Conservation (phyloP, 2,113 vertebrate genomes). For the Ivindomyrus marchei region DNA sequence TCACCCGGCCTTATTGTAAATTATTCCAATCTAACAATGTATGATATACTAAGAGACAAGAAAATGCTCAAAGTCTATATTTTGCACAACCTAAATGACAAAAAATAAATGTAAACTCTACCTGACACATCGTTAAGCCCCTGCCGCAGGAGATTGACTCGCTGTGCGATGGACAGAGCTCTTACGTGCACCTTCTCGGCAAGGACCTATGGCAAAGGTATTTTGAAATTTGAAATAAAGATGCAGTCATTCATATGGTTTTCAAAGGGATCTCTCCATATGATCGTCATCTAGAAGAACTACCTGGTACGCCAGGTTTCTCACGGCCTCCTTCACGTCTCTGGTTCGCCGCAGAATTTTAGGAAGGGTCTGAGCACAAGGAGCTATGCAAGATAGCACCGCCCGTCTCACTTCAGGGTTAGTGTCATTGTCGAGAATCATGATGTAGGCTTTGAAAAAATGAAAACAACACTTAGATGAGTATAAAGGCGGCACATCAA, state of each 20-base stretch:
- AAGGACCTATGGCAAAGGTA: constrained; percentile 69
- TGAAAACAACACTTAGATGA: neutral
- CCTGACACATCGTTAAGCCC: constrained; percentile 86
- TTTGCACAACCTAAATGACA: neutral
- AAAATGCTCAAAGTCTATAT: neutral
- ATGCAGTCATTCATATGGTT: neutral
- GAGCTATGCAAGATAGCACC: constrained; percentile 84
- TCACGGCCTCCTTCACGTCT: constrained; percentile 83
- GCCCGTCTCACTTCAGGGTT: constrained; percentile 87
- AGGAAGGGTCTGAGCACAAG: constrained; percentile 73
- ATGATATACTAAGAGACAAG: neutral
- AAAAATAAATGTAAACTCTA: constrained; percentile 36
- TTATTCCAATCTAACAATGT: neutral
- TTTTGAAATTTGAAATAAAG: neutral
- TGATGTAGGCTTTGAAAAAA: constrained; percentile 69
- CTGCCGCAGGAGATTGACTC: constrained; percentile 82
- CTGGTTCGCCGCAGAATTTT: constrained; percentile 80
- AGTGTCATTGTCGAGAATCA: constrained; percentile 80
- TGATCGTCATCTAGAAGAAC: neutral
- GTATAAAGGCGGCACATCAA: neutral
- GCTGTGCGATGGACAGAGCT: constrained; percentile 85
- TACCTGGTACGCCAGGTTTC: constrained; percentile 88
- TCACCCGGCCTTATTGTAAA: neutral
- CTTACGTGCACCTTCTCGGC: constrained; percentile 88
- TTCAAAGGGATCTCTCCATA: neutral